Percentiles rank a stretch among this genome's conserved stretches.
Evolutionary conservation across 2,113 vertebrate genomes (phyloP).

Genomic region (Fukomys damarensis): DNA sequence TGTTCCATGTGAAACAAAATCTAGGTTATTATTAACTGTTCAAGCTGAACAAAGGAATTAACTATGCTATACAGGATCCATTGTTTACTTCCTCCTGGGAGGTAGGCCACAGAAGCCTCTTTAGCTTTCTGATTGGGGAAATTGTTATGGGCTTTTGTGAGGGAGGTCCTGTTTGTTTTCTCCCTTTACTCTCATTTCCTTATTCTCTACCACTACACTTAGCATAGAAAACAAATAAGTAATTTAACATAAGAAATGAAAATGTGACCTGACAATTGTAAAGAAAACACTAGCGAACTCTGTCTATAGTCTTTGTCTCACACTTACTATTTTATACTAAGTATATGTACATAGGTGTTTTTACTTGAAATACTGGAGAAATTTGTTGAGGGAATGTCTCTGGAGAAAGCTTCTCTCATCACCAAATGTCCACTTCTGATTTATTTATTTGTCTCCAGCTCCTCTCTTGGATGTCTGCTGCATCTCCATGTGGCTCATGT

Average conservation of each 20-base stretch:
- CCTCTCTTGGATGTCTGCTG: slow-evolving; percentile 58
- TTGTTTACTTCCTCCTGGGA: not conserved
- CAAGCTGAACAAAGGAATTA: not conserved
- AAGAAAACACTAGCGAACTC: not conserved
- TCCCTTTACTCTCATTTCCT: not conserved
- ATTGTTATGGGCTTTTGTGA: not conserved
- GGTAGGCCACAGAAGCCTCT: not conserved
- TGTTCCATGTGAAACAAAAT: not conserved
- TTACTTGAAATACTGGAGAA: slow-evolving; percentile 76
- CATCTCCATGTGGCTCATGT: slow-evolving; percentile 37
- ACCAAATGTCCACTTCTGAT: slow-evolving; percentile 75
- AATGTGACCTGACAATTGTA: not conserved
- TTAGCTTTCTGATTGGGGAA: not conserved
- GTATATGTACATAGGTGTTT: slow-evolving; percentile 49
- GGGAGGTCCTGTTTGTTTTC: not conserved
- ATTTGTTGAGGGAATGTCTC: slow-evolving; percentile 42
- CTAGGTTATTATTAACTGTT: slow-evolving; percentile 10
- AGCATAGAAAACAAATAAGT: not conserved
- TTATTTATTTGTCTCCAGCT: slow-evolving; percentile 69
- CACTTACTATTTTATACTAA: not conserved
- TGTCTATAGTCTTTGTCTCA: not conserved
- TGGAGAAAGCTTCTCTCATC: slow-evolving; percentile 66
- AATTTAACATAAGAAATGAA: not conserved
- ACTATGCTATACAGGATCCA: not conserved
- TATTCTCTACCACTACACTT: not conserved